These are phyloP conservation scores for Lithodes maja DNA, from an alignment of 2,888 invertebrate species.

Conservation along the genomic window DNA sequence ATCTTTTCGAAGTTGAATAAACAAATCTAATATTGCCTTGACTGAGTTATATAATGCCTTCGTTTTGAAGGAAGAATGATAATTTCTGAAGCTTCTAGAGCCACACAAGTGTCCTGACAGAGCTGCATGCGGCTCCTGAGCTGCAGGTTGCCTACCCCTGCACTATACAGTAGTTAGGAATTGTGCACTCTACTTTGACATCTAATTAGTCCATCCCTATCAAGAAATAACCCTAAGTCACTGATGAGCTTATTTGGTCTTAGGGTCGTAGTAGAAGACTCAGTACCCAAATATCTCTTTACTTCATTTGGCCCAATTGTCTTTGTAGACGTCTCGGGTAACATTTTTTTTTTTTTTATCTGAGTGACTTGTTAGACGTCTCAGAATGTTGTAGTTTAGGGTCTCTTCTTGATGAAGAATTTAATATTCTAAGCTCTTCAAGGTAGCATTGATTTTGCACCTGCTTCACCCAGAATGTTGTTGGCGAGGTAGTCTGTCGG, in stretches of 20 bases:
- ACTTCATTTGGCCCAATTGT: not conserved
- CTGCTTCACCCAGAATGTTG: not conserved
- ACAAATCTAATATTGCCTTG: too few species aligned
- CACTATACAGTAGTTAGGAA: not conserved
- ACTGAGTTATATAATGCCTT: too few species aligned
- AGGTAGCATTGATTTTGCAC: not conserved
- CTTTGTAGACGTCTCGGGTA: not conserved
- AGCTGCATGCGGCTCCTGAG: too few species aligned
- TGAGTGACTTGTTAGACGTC: not conserved
- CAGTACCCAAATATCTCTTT: not conserved
- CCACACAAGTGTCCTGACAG: too few species aligned
- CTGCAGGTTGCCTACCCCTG: too few species aligned
- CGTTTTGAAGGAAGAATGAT: too few species aligned
- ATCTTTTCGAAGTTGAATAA: too few species aligned
- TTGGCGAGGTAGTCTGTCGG: not conserved
- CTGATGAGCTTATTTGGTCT: constrained; percentile 12
- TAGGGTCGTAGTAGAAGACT: constrained; percentile 14
- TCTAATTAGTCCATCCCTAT: not conserved
- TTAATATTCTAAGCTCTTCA: not conserved
- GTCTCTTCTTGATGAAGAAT: too few species aligned
- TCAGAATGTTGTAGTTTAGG: not conserved
- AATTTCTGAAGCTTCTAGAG: too few species aligned
- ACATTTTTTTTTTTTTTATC: not conserved
- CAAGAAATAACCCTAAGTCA: constrained; percentile 18
- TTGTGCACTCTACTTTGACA: constrained; percentile 8